A percentile compares a stretch with the other conserved stretches of the same genome.
Evolutionary conservation across 2,797 vertebrate species (phyloP).

Genomic region (Schizopygopsis pylzovi): DNA sequence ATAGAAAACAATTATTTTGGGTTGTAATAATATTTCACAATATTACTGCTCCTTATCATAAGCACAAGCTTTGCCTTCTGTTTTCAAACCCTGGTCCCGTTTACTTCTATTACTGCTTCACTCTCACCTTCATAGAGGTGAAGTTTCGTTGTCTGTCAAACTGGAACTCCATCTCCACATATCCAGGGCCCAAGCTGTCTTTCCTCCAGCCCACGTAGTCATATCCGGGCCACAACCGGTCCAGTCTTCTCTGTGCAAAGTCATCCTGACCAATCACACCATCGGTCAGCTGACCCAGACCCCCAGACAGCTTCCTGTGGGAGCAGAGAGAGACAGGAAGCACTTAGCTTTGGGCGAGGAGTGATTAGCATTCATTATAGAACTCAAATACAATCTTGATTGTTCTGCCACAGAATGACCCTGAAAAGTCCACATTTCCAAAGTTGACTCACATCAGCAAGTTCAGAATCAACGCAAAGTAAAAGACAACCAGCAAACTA

Average conservation of each 20-base stretch:
- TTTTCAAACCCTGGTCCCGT: background rate
- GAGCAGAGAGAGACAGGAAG: constrained; percentile 37
- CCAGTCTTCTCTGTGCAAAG: constrained; percentile 78
- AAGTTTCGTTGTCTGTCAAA: constrained; percentile 85
- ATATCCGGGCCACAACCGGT: constrained; percentile 82
- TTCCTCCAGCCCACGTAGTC: constrained; percentile 89
- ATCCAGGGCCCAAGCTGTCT: constrained; percentile 73
- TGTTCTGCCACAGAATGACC: constrained; percentile 29
- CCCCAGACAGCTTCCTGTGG: constrained; percentile 78
- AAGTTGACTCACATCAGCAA: background rate
- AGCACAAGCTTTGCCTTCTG: background rate
- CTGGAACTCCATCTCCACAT: constrained; percentile 84
- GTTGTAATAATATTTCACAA: background rate
- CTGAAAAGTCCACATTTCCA: background rate
- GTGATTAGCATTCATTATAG: constrained; percentile 26
- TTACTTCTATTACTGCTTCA: background rate
- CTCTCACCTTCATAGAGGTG: constrained; percentile 84
- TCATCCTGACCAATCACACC: constrained; percentile 82
- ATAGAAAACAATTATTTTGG: background rate
- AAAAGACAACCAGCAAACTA: constrained; percentile 8
- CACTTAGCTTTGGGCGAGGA: constrained; percentile 22
- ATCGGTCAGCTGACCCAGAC: constrained; percentile 85
- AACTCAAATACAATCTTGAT: constrained; percentile 22
- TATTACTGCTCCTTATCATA: background rate
- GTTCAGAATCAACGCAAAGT: background rate